Percentiles rank a stretch among this genome's conserved stretches.
Conservation (phyloP, 2,113 vertebrate species). For the Rhynchomys soricoides region DNA sequence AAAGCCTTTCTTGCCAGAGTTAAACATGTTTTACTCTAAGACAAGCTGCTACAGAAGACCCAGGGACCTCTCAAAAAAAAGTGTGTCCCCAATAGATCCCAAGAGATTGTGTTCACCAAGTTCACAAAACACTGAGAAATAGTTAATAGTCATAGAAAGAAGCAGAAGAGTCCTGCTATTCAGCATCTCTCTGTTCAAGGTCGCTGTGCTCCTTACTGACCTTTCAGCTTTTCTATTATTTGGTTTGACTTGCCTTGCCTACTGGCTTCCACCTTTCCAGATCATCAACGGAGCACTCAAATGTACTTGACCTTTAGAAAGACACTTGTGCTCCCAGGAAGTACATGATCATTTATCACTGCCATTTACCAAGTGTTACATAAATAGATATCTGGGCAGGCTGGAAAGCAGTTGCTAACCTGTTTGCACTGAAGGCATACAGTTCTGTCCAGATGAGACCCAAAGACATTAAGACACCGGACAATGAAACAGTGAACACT, state of each 20-base stretch:
- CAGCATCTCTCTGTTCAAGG: neutral
- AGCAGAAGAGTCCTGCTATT: neutral
- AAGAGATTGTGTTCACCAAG: neutral
- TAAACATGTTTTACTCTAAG: neutral
- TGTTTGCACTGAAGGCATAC: neutral
- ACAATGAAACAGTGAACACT: neutral
- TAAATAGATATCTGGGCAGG: constrained; percentile 21
- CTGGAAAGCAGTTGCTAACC: constrained; percentile 12
- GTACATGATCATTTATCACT: constrained; percentile 59
- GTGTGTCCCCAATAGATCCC: neutral
- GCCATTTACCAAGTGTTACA: constrained; percentile 56
- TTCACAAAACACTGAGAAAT: neutral
- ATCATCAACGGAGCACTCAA: constrained; percentile 37
- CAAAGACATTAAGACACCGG: neutral
- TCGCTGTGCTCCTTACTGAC: neutral
- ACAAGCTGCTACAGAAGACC: neutral
- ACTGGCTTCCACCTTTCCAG: constrained; percentile 11
- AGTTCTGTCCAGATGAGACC: neutral
- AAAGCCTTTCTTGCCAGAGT: constrained; percentile 14
- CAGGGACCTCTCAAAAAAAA: neutral
- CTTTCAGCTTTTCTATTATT: constrained; percentile 1
- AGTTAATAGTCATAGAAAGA: neutral
- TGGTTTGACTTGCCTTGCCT: neutral
- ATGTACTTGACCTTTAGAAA: constrained; percentile 65
- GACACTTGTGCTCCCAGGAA: constrained; percentile 44